Base-by-base conservation (phyloP, 1,140 invertebrate genomes). In the Stegodyphus dumicola region DNA sequence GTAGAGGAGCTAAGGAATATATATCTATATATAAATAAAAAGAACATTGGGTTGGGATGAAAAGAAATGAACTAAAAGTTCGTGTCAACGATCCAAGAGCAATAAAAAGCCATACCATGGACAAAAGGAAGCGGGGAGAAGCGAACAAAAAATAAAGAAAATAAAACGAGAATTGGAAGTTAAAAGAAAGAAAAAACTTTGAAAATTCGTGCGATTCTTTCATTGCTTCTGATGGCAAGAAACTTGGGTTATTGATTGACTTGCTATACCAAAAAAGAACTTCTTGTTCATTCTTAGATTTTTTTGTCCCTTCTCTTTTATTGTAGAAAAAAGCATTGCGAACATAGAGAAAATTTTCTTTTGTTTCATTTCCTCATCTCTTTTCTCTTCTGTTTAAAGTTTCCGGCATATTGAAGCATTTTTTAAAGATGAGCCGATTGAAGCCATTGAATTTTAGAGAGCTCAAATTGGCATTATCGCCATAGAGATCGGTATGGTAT, bases 181-280 rank as follows among this genome's bases (percentile, higher is more conserved):
- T 75, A 83, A 75, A 74, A 83, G 60, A n/a, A 52, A 53, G 56
- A 71, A 75, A 83, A 75, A 75, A 73, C 80, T 83, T 83, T 49
- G 70, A 75, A 77, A 85, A 85, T 85, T 85, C 81, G 64, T 85
- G 81, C 74, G 52, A 77, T 75, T 66, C 71, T 75, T 85, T 85
- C 71, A 75, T 73, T 81, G 69, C 52, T 7, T 81, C 56, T 56
- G 69, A 83, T 83, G 71, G 80, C 60, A 74, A 75, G 53, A 77
- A 85, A 75, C 64, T 70, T 33, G 48, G 81, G 81, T 85, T 85
- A 85, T 85, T 85, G 81, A 85, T 85, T 85, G 81, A 85, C 81
- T 85, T 85, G 81, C 73, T 64, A 85, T 60, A 52, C 65, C 73
- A 71, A 77, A 85, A 84, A 69, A 77, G 65, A 70, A 85, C 66